A percentile compares a stretch with the other conserved stretches of the same genome.
Evolutionary conservation across 2,888 invertebrate species (phyloP).

Genomic region (Nomada flava): DNA sequence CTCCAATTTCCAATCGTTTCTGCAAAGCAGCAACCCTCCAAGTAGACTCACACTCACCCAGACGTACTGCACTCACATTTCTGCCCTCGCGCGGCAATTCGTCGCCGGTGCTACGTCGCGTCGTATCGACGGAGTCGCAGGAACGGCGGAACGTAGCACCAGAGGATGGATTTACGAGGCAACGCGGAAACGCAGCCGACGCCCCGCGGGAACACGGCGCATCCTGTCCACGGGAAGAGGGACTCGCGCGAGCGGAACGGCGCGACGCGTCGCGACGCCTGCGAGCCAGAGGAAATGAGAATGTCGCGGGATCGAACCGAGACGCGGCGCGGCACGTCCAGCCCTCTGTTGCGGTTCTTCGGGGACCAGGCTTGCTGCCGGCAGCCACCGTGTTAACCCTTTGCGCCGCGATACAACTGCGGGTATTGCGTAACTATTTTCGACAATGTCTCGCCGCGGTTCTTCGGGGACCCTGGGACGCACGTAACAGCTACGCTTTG

Average conservation of each 20-base stretch:
- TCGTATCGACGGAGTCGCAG: slow-evolving; percentile 23
- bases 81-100: not conserved
- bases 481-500: slow-evolving; percentile 15
- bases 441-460: slow-evolving; percentile 29
- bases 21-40: not conserved
- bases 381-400: slow-evolving; percentile 50
- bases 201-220: slow-evolving; percentile 42
- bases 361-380: slow-evolving; percentile 36
- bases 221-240: slow-evolving; percentile 26
- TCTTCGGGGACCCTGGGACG: slow-evolving; percentile 8
- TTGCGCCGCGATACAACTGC: slow-evolving; percentile 22
- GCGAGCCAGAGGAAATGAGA: slow-evolving; percentile 57
- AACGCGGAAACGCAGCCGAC: slow-evolving; percentile 36
- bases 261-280: slow-evolving; percentile 29
- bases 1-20: too few species aligned
- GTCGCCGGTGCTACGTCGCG: not conserved
- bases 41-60: not conserved
- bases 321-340: slow-evolving; percentile 40
- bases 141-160: not conserved
- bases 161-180: slow-evolving; percentile 48
- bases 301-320: slow-evolving; percentile 53
- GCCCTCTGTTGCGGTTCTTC: slow-evolving; percentile 43
- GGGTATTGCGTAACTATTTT: slow-evolving; percentile 38
- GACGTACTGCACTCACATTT: too few species aligned
- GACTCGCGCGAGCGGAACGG: slow-evolving; percentile 30